phyloP scores from a whole-genome alignment of 2,888 invertebrate species.

The Nephrotoma appendiculata region DNA sequence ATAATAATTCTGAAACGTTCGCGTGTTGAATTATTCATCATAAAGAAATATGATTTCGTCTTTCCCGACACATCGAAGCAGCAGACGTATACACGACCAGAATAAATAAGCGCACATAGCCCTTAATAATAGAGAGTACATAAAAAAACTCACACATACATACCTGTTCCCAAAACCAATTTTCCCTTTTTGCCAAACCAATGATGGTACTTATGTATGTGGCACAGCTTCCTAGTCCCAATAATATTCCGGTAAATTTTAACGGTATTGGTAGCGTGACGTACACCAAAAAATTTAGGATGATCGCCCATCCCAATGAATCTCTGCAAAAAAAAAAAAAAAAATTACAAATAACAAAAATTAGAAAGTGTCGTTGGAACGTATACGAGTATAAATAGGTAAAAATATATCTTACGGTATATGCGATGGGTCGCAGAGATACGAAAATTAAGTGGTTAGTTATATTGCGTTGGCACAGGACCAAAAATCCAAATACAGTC shows the following conservation, averaged over 20 bases:
- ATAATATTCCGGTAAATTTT: slow-evolving; percentile 40
- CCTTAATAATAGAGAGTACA: not conserved
- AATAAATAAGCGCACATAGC: not conserved
- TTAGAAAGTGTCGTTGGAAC: not conserved
- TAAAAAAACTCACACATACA: slow-evolving; percentile 13
- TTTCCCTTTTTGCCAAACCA: slow-evolving; percentile 38
- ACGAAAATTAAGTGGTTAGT: not conserved
- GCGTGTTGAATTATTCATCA: not conserved
- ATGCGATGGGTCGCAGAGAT: not conserved
- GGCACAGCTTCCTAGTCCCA: slow-evolving; percentile 44
- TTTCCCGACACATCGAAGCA: not conserved
- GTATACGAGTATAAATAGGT: not conserved
- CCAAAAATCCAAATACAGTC: not conserved
- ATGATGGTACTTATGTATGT: slow-evolving; percentile 44
- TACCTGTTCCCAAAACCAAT: slow-evolving; percentile 36
- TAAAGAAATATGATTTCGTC: not conserved
- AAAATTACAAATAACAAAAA: not conserved
- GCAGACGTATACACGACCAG: not conserved
- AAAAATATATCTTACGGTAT: too few relatives aligned
- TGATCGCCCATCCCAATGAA: slow-evolving; percentile 54
- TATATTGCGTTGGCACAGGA: not conserved
- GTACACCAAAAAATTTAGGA: slow-evolving; percentile 57
- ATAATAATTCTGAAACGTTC: not conserved
- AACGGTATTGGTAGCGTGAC: slow-evolving; percentile 57
- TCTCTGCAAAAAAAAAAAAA: slow-evolving; percentile 34